A percentile compares a stretch with the other conserved stretches of the same genome.
These are phyloP conservation scores for Cyclina sinensis DNA, from an alignment of 1,140 invertebrate genomes.

Conservation along the genomic window DNA sequence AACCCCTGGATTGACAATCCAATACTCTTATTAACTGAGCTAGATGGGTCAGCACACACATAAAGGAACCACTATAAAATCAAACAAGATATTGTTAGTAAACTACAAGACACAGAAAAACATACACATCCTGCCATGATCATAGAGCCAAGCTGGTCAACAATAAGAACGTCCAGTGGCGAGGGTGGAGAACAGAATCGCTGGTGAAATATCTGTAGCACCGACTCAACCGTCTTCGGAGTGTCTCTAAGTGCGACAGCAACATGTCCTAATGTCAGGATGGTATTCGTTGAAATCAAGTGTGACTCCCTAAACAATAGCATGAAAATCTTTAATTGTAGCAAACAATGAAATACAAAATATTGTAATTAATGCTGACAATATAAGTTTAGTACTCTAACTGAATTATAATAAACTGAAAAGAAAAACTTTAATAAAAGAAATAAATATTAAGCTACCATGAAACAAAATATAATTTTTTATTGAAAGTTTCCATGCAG, in stretches of 20 bases:
- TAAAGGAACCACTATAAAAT: too few species aligned
- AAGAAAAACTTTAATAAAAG: too few species aligned
- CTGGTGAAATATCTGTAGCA: slow-evolving; percentile 98
- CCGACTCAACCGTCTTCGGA: slow-evolving; percentile 94
- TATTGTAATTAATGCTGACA: too few species aligned
- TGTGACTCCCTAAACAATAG: slow-evolving; percentile 91
- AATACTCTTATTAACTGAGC: too few species aligned
- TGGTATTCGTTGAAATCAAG: slow-evolving; percentile 98
- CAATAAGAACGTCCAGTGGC: slow-evolving; percentile 95
- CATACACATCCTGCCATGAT: slow-evolving; percentile 92
- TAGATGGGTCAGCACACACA: too few species aligned
- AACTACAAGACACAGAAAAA: slow-evolving; percentile 52
- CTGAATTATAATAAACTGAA: too few species aligned
- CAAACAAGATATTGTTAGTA: too few species aligned
- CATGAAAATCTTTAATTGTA: too few species aligned
- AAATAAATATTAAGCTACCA: not conserved
- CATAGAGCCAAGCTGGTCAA: slow-evolving; percentile 99
- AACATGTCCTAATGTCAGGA: slow-evolving; percentile 98
- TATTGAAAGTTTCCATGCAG: not conserved
- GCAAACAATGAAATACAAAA: too few species aligned
- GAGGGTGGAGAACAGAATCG: slow-evolving; percentile 96
- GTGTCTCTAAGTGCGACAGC: slow-evolving; percentile 97
- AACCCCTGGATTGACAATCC: too few species aligned
- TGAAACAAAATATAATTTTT: not conserved
- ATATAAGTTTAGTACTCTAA: too few species aligned